These are phyloP conservation scores for Griposia aprilina DNA, from an alignment of 2,888 invertebrate genomes.

Conservation along the genomic window DNA sequence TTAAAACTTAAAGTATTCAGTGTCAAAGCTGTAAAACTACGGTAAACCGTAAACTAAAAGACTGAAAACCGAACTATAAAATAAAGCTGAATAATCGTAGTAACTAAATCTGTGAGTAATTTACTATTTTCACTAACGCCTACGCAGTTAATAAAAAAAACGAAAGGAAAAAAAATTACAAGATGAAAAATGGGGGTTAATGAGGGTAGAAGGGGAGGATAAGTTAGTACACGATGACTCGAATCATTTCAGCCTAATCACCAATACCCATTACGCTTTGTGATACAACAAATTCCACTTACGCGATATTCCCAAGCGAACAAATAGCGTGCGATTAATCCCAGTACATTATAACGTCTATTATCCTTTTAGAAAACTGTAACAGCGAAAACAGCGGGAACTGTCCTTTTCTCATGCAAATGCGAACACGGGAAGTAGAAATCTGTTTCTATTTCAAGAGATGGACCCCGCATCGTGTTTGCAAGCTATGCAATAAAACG, in stretches of 20 bases:
- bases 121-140: not conserved
- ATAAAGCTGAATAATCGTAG: slow-evolving; percentile 2
- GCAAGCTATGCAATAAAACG: slow-evolving; percentile 40
- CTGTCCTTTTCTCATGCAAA: slow-evolving; percentile 61
- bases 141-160: too few species aligned
- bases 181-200: not conserved
- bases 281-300: slow-evolving; percentile 1
- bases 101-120: slow-evolving; percentile 8
- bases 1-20: slow-evolving; percentile 17
- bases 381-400: slow-evolving; percentile 42
- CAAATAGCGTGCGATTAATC: slow-evolving; percentile 51
- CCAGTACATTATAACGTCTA: slow-evolving; percentile 40
- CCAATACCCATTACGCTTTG: not conserved
- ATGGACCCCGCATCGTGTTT: slow-evolving; percentile 8
- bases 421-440: slow-evolving; percentile 42
- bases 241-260: not conserved
- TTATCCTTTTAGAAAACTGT: slow-evolving; percentile 56
- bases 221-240: not conserved
- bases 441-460: slow-evolving; percentile 55
- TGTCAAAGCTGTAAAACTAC: slow-evolving; percentile 1
- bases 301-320: slow-evolving; percentile 15
- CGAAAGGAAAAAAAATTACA: not conserved
- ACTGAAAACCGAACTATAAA: slow-evolving; percentile 10
- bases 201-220: not conserved
- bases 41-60: not conserved